Base-by-base conservation (phyloP, 2,888 invertebrate genomes). In the Anaspis maculata region DNA sequence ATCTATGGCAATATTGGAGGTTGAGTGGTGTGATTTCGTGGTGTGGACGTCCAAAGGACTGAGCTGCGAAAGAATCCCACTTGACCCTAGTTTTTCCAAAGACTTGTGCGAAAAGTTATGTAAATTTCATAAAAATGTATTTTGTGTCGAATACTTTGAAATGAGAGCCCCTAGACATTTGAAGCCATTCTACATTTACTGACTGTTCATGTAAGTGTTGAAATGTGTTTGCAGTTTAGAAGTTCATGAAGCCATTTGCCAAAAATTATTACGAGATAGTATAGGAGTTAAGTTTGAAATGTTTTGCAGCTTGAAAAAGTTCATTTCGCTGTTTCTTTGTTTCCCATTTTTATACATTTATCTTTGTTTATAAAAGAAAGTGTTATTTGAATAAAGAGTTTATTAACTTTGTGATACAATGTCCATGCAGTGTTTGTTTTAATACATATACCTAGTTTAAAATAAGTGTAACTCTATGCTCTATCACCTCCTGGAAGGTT, bases 71-170 rank as follows among this genome's bases (percentile, higher is more conserved):
- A 13, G 37, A 26, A 22, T 37, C 2, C 23, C 14, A 5, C 34
- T 34, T 25, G 27, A 37, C 26, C n/a, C 12, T 19, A 3, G 5
- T 14, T 37, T 34, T 34, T 37, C 32, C 27, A 25, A 19, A 13
- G 24, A 10, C 9, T 15, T 36, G 14, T 13, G n/a, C 7, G 10
- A 13, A 12, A 30, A 34, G n/a, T 6, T 35, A 4, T 7, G n/a
- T 9, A n/a, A 13, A n/a, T 29, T 37, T 9, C 37, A 37, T 13
- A 4, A 16, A 19, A 5, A 19, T 14, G 11, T 16, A 16, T 5
- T 34, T 3, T 24, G 25, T n/a, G 7, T 26, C 3, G 37, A 37
- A 13, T 37, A 30, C 13, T 37, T 37, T 34, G 37, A 37, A 30
- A 28, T 29, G 25, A 22, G 37, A 16, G 15, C 34, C 3, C 34